A percentile compares a stretch with the other conserved stretches of the same genome.
These are phyloP conservation scores for Craseonycteris thonglongyai DNA, from an alignment of 2,113 vertebrate species.

Conservation along the genomic window DNA sequence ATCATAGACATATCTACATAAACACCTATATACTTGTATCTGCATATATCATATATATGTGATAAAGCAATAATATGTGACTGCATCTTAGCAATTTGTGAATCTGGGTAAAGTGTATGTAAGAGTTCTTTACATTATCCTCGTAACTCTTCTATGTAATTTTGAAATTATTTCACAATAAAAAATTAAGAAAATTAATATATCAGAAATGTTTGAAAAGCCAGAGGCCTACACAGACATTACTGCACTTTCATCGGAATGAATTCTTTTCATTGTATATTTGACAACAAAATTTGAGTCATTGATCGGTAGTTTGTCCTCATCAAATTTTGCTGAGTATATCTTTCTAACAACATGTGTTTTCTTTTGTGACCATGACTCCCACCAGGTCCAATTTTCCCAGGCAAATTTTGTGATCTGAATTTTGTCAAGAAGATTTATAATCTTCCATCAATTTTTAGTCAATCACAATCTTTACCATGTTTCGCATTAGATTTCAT, in stretches of 20 bases:
- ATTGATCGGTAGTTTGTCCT: neutral
- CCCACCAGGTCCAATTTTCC: neutral
- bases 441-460: neutral
- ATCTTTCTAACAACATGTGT: neutral
- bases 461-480: neutral
- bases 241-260: neutral
- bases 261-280: neutral
- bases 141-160: neutral
- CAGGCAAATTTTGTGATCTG: conserved; percentile 32
- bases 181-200: conserved; percentile 1
- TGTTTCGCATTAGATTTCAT: neutral
- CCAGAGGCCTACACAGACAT: neutral
- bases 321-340: conserved; percentile 18
- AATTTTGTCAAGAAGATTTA: conserved; percentile 23
- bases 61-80: neutral
- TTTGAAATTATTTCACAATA: conserved; percentile 31
- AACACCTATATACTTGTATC: neutral
- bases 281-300: conserved; percentile 31
- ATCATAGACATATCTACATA: neutral
- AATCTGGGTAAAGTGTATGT: neutral
- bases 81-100: neutral
- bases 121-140: neutral
- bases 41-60: neutral
- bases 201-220: neutral
- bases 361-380: conserved; percentile 21